Evolutionary conservation across 2,888 invertebrate genomes (phyloP), one percentile per base, ranked within the genome.

Genomic region (Oligia fasciuncula): DNA sequence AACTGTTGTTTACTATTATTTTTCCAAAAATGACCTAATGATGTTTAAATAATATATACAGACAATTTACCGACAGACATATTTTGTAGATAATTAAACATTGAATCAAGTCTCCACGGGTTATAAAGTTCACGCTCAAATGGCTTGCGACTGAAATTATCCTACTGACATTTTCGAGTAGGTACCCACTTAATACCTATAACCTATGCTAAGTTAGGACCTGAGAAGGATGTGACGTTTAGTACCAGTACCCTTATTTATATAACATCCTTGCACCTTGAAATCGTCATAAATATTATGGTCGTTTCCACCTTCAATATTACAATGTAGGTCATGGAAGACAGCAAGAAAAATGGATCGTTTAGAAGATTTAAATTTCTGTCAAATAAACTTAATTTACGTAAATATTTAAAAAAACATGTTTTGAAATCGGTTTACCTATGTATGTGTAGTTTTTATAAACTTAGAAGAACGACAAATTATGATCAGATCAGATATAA

Each of bases 121-220:
- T 81, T 79, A 74, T 63, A 79, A 84, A 87, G 87, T 82, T 86
- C 84, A 86, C 60, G 54, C 73, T 63, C 71, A 72, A 78, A 73
- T 68, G 46, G 60, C 80, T 63, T 71, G 75, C 46, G 71, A 73
- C 75, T 76, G 13, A 79, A 76, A 86, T 83, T 80, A 80, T 78
- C 73, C 77, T 76, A 86, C 78, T 86, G 83, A 85, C 86, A 86
- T 86, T 86, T 73, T 60, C 57, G 40, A 73, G 35, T 69, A 19
- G 4, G 4, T 57, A 63, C 29, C 17, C 57, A 60, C 70, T 29
- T 62, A 19, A 46, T 46, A 69, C 40, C 23, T 29, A 11, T 54
- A 76, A 51, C 66, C 14, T 81, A 71, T 62, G 69, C 60, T 76
- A 57, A 72, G 11, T 57, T 35, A 43, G 14, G 1, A 49, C 51